Percentiles rank a stretch among this genome's conserved stretches.
These are phyloP conservation scores for Calameuta pallipes DNA, from an alignment of 2,888 invertebrate genomes.

Conservation along the genomic window DNA sequence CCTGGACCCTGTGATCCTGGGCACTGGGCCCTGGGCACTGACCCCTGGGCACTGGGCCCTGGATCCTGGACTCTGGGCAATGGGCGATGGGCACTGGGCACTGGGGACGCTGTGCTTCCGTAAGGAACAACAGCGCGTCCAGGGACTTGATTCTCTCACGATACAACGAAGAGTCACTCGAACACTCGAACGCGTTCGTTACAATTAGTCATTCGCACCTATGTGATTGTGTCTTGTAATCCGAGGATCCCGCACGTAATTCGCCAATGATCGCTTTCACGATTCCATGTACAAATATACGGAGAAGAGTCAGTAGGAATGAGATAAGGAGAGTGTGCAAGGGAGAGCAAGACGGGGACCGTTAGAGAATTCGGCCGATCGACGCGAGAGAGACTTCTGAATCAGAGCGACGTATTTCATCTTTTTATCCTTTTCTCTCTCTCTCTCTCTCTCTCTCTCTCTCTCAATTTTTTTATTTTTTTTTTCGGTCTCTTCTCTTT, in stretches of 20 bases:
- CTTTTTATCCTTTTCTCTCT: neutral
- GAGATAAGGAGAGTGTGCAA: slow-evolving; percentile 1
- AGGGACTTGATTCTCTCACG: too few species aligned
- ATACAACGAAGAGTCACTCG: too few species aligned
- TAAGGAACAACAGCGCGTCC: too few species aligned
- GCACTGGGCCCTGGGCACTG: too few species aligned
- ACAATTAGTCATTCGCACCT: too few species aligned
- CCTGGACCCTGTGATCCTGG: too few species aligned
- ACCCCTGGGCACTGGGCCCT: too few species aligned
- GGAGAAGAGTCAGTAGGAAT: slow-evolving; percentile 1
- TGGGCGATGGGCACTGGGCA: too few species aligned
- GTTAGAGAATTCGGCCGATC: slow-evolving; percentile 19
- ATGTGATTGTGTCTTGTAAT: neutral
- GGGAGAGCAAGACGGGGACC: slow-evolving; percentile 12
- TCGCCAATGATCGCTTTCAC: neutral
- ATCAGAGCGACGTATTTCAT: neutral
- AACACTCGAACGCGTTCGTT: too few species aligned
- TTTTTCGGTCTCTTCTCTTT: neutral
- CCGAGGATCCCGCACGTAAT: neutral
- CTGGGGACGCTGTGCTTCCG: too few species aligned
- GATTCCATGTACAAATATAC: neutral
- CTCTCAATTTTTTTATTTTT: neutral
- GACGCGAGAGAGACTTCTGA: neutral
- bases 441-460: neutral
- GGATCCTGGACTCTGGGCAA: too few species aligned